Evolutionary conservation across 2,113 vertebrate genomes (phyloP), one percentile per base, ranked within the genome.

Genomic region (Sinocyclocheilus rhinocerous): DNA sequence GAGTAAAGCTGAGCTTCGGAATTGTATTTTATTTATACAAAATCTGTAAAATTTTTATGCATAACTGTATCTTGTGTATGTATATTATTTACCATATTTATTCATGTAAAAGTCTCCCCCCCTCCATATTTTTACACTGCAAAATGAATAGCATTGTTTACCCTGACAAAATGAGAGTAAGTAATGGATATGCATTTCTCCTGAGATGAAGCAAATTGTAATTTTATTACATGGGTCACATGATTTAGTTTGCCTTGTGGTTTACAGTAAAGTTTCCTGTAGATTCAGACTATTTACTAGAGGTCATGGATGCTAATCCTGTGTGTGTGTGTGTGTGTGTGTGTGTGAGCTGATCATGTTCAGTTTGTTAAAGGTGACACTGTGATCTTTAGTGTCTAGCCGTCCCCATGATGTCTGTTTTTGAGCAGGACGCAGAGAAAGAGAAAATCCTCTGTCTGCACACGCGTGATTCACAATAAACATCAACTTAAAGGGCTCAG

Each of bases 401-500:
- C 9, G 81, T 87, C 63, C 76, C 80, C 61, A 39, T 90, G 89
- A 84, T 87, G 63, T 67, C 61, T 78, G 59, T 82, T 69, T 59
- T 70, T 61, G 52, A 75, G 84, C 61, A 55, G 80, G 63, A 63
- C 26, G 36, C 39, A 24, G 42, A 82, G 79, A 82, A 77, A 65
- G 79, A 52, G 33, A 67, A 63, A 77, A 67, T 92, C 93, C 90
- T 93, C 92, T 94, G 92, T 94, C 92, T 94, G 94, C 93, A 94
- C 94, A 94, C 91, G 90, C 84, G 91, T 93, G 91, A 83, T 86
- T 76, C 80, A 95, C 94, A 95, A 95, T 95, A 95, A 95, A 95
- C 91, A 92, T 94, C 92, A 93, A 93, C 89, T 95, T 91, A 95
- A 95, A 95, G 94, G 94, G 94, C 94, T 95, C 94, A 95, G 93